Base-by-base conservation (phyloP, 2,797 vertebrate genomes). In the Megalops cyprinoides region DNA sequence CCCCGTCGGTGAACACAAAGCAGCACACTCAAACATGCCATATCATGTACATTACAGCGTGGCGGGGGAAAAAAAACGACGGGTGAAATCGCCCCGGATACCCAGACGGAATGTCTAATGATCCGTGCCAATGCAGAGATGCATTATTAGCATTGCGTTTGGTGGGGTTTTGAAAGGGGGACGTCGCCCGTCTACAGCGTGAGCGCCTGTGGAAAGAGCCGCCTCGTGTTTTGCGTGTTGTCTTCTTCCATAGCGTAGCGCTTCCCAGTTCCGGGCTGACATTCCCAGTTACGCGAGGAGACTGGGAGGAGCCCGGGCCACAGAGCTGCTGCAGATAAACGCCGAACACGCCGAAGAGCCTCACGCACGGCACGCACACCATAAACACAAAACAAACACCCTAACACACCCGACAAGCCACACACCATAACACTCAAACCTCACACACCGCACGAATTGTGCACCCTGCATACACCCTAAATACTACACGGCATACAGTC, bases 111-210 rank as follows among this genome's bases (percentile, higher is more conserved):
- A 42, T 51, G 39, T 44, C 34, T 44, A 44, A 39, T 34, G 23
- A 44, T 12, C 10, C 23, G 1, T 18, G 37, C 28, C 78, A 55
- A 46, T 34, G 25, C n/a, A n/a, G 49, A 28, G 51, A 31, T 34
- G 79, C 79, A n/a, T 80, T 58, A 44, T 44, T 53, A 73, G 34
- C 7, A n/a, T 49, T 53, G n/a, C 14, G 5, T 53, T 56, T 37
- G 37, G n/a, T 28, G 15, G 1, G 62, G 20, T 49, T 74, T 12
- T 31, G 1, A 18, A 44, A 55, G 25, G n/a, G n/a, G n/a, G n/a
- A 31, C 28, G 8, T 42, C 34, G 37, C 37, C 20, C 20, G 37
- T 37, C 23, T 25, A 37, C 15, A 18, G 6, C 18, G 25, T 65
- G 39, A 0, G 39, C 4, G n/a, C n/a, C 6, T 7, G 10, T 5